Evolutionary conservation across 2,888 invertebrate species (phyloP).

Genomic region (Dicyrtoma fusca): DNA sequence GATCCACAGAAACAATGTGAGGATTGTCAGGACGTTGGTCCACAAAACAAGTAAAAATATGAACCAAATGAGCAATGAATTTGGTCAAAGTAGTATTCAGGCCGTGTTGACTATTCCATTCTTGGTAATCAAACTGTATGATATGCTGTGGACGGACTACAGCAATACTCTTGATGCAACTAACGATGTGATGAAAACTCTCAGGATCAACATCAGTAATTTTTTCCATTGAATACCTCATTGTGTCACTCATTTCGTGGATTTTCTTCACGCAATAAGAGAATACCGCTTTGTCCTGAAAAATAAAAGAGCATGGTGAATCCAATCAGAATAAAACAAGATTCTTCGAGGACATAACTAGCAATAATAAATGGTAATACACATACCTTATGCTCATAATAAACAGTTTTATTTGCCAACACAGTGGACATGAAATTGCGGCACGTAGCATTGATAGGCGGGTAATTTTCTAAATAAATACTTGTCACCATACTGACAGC

Average conservation of each 20-base stretch:
- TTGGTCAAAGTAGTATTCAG: slow-evolving; percentile 4
- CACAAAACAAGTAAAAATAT: slow-evolving; percentile 48
- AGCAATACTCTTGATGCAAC: slow-evolving; percentile 53
- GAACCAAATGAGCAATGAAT: slow-evolving; percentile 14
- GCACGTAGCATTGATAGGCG: slow-evolving; percentile 48
- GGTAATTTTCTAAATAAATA: slow-evolving; percentile 56
- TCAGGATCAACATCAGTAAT: slow-evolving; percentile 50
- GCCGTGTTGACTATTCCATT: slow-evolving; percentile 35
- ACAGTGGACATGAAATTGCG: slow-evolving; percentile 69
- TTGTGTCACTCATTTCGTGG: slow-evolving; percentile 55
- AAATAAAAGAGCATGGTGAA: slow-evolving; percentile 50
- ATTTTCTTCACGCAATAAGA: slow-evolving; percentile 71
- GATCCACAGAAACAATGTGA: slow-evolving; percentile 53
- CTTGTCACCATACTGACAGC: slow-evolving; percentile 50
- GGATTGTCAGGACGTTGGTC: slow-evolving; percentile 52
- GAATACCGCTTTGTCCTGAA: slow-evolving; percentile 80
- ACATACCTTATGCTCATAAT: slow-evolving; percentile 82
- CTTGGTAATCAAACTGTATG: slow-evolving; percentile 49
- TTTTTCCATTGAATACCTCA: slow-evolving; percentile 24
- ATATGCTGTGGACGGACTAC: slow-evolving; percentile 53
- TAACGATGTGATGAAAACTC: slow-evolving; percentile 53
- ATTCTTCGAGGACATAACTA: slow-evolving; percentile 7
- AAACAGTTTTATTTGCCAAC: slow-evolving; percentile 71
- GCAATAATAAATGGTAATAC: not conserved
- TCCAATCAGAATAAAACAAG: too few relatives aligned